Evolutionary conservation across 2,113 vertebrate species (phyloP).

Genomic region (Aegotheles bennettii): DNA sequence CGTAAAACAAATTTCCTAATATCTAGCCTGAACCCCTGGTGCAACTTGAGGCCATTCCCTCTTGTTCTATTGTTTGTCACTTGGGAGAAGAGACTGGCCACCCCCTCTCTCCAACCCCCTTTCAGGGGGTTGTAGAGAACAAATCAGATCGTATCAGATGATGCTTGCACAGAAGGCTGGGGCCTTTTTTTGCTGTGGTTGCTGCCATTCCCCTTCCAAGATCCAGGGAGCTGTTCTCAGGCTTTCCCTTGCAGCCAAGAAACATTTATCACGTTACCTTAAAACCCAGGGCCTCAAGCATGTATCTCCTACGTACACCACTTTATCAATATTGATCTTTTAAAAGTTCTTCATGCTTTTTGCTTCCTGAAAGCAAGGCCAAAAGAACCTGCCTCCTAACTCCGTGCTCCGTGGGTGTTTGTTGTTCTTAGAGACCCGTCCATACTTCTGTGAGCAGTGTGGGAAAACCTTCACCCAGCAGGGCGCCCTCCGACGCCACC

Average conservation of each 20-base stretch:
- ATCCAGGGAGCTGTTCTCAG: background rate
- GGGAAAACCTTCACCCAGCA: slow-evolving; percentile 69
- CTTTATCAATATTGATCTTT: background rate
- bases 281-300: background rate
- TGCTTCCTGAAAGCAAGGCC: too few relatives aligned
- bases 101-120: too few relatives aligned
- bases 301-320: accelerated
- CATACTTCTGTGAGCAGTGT: slow-evolving; percentile 68
- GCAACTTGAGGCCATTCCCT: too few relatives aligned
- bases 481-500: slow-evolving; percentile 68
- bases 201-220: background rate
- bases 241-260: background rate
- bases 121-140: too few relatives aligned
- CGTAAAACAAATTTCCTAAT: too few relatives aligned
- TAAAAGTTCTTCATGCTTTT: background rate
- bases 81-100: too few relatives aligned
- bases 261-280: background rate
- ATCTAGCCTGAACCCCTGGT: too few relatives aligned
- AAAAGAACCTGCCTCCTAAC: background rate
- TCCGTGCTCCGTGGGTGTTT: accelerated
- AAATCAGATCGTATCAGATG: too few relatives aligned
- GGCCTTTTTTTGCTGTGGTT: background rate
- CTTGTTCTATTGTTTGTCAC: too few relatives aligned
- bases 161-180: background rate
- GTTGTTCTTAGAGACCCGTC: slow-evolving; percentile 46